These are phyloP conservation scores for Aythya baeri DNA, from an alignment of 2,113 vertebrate genomes.

Conservation along the genomic window DNA sequence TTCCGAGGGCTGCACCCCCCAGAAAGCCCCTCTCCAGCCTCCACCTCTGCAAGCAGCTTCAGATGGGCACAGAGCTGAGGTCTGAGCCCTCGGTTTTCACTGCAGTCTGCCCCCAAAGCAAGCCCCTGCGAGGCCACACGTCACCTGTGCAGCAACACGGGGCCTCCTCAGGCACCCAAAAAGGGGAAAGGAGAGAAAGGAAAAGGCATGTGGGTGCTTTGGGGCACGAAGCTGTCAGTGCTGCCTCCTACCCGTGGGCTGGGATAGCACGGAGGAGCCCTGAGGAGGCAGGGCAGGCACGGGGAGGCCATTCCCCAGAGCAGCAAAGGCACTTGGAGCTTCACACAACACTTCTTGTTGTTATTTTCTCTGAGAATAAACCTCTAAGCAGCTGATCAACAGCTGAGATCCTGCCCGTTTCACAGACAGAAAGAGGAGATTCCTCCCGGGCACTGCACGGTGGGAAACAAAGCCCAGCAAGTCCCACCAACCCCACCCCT, in stretches of 20 bases:
- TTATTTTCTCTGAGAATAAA: neutral
- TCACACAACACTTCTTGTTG: neutral
- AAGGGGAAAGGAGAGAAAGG: neutral
- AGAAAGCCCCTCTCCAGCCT: neutral
- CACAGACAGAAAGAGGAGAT: neutral
- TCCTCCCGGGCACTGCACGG: neutral
- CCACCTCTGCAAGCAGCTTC: neutral
- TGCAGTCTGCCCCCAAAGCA: neutral
- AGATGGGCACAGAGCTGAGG: neutral
- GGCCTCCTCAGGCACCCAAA: neutral
- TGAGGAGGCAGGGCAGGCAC: accelerated
- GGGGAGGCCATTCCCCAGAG: neutral
- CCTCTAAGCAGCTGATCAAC: neutral
- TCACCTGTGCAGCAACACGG: accelerated
- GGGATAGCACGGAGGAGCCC: neutral
- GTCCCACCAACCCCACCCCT: neutral
- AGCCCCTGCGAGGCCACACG: neutral
- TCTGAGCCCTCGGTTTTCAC: neutral
- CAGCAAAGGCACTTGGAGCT: neutral
- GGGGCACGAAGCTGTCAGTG: neutral
- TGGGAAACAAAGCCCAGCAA: neutral
- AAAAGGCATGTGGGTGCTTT: accelerated
- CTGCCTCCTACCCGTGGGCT: neutral
- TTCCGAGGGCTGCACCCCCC: neutral
- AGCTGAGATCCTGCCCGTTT: neutral